Percentiles rank a stretch among this genome's conserved stretches.
These are phyloP conservation scores for Sula dactylatra DNA, from an alignment of 2,113 vertebrate genomes.

Conservation along the genomic window DNA sequence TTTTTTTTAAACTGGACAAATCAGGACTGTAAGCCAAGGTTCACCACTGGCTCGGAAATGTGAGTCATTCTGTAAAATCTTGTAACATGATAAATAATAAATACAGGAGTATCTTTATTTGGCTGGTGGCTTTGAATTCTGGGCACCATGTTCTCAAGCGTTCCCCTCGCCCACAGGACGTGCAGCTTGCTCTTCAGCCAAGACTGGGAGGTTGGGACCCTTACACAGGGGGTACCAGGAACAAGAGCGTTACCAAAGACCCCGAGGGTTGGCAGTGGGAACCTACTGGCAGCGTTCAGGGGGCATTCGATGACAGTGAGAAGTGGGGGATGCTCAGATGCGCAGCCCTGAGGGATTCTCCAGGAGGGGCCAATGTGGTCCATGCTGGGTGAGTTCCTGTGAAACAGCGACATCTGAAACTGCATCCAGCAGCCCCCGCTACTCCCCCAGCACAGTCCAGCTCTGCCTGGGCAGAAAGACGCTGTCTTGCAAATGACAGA, in stretches of 20 bases:
- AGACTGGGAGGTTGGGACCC: background rate
- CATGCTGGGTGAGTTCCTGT: rapidly evolving
- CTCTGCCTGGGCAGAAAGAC: background rate
- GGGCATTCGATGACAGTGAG: rapidly evolving
- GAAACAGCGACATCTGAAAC: background rate
- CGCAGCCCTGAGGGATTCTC: rapidly evolving
- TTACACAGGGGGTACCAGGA: rapidly evolving
- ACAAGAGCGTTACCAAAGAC: background rate
- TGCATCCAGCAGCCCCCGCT: rapidly evolving
- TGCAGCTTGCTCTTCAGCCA: background rate
- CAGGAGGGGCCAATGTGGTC: background rate
- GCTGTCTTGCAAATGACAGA: background rate
- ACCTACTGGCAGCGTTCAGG: rapidly evolving
- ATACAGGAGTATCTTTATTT: background rate
- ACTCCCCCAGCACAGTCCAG: rapidly evolving
- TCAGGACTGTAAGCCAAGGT: background rate
- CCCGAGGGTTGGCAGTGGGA: background rate
- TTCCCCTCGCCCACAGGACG: rapidly evolving
- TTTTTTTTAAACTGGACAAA: background rate
- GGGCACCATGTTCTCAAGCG: rapidly evolving
- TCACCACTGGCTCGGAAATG: background rate
- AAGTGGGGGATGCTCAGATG: background rate
- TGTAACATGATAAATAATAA: background rate
- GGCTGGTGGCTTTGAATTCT: background rate
- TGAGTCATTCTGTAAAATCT: background rate